Conservation (phyloP, 2,888 invertebrate genomes). For the Digitonthophagus gazella region DNA sequence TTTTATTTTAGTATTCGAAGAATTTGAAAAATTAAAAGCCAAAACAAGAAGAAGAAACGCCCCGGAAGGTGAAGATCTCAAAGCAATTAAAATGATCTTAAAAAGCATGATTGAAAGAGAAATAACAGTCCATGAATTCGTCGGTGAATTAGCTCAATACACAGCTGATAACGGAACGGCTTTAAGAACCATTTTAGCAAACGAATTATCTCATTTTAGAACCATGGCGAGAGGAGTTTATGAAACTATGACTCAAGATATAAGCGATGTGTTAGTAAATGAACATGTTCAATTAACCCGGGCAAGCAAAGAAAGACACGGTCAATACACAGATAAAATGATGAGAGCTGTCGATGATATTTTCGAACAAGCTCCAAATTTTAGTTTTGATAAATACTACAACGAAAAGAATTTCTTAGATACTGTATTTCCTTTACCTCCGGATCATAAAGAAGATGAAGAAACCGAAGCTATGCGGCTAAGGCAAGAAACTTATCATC, state of each 20-base stretch:
- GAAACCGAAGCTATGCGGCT: slow-evolving; percentile 42
- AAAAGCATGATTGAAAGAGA: slow-evolving; percentile 37
- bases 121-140: slow-evolving; percentile 45
- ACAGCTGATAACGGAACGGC: slow-evolving; percentile 46
- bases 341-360: slow-evolving; percentile 45
- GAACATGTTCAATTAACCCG: slow-evolving; percentile 46
- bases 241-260: slow-evolving; percentile 49
- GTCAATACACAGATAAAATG: slow-evolving; percentile 42
- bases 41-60: slow-evolving; percentile 42
- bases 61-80: slow-evolving; percentile 45
- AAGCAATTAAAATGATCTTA: slow-evolving; percentile 40
- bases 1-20: slow-evolving; percentile 19
- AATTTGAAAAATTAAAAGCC: slow-evolving; percentile 37
- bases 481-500: slow-evolving; percentile 47
- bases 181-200: slow-evolving; percentile 42
- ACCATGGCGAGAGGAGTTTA: slow-evolving; percentile 45
- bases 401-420: slow-evolving; percentile 41
- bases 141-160: slow-evolving; percentile 44
- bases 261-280: slow-evolving; percentile 48
- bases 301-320: slow-evolving; percentile 41
- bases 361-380: slow-evolving; percentile 42
- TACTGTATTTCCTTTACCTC: slow-evolving; percentile 36
- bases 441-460: slow-evolving; percentile 30
- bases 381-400: slow-evolving; percentile 46
- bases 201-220: slow-evolving; percentile 44